phyloP scores from a whole-genome alignment of 2,113 vertebrate species.

The Macquaria ambigua region DNA sequence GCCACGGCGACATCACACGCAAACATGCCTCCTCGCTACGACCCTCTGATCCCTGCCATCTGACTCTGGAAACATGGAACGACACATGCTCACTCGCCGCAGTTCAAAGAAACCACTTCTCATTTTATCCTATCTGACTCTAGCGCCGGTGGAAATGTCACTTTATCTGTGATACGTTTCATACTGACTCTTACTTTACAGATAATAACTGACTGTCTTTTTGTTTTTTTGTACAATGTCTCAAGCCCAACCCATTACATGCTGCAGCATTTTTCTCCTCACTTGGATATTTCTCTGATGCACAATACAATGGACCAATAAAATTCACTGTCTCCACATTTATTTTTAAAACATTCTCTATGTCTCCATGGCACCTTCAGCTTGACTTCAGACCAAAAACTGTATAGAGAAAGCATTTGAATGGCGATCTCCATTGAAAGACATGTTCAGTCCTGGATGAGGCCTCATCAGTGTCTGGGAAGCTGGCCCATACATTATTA shows the following conservation, averaged over 20 bases:
- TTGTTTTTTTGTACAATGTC: slow-evolving; percentile 2
- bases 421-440: slow-evolving; percentile 24
- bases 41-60: slow-evolving; percentile 83
- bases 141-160: slow-evolving; percentile 64
- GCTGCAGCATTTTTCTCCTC: slow-evolving; percentile 19
- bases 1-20: slow-evolving; percentile 76
- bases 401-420: slow-evolving; percentile 17
- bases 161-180: slow-evolving; percentile 54
- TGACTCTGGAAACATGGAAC: slow-evolving; percentile 71
- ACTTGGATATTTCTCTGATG: slow-evolving; percentile 17
- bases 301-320: slow-evolving; percentile 10
- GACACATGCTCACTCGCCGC: slow-evolving; percentile 55
- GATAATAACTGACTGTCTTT: slow-evolving; percentile 53
- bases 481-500: slow-evolving; percentile 79
- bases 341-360: not conserved
- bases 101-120: slow-evolving; percentile 67
- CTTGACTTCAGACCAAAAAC: slow-evolving; percentile 4
- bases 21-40: slow-evolving; percentile 79
- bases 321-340: not conserved
- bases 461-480: slow-evolving; percentile 76
- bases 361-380: slow-evolving; percentile 15
- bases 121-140: slow-evolving; percentile 59
- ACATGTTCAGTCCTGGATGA: slow-evolving; percentile 50
- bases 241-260: slow-evolving; percentile 12
- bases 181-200: slow-evolving; percentile 51